Percentiles rank a stretch among this genome's conserved stretches.
Evolutionary conservation across 2,888 invertebrate genomes (phyloP).

Genomic region (Chouioia cunea): DNA sequence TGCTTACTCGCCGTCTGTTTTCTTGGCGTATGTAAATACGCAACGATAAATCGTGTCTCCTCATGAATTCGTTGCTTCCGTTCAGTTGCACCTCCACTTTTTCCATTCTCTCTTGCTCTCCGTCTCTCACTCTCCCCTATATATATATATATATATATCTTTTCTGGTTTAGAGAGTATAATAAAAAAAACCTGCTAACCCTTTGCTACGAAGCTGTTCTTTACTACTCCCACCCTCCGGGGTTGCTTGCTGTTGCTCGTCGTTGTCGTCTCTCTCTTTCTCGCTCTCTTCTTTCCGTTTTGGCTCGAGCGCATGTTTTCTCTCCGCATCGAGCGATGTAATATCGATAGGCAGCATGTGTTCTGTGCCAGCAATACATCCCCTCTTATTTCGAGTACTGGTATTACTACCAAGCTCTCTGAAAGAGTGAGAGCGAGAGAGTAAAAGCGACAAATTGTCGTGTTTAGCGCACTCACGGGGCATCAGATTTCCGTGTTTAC

Average conservation of each 20-base stretch:
- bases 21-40: slow-evolving; percentile 48
- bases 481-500: slow-evolving; percentile 12
- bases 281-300: slow-evolving; percentile 60
- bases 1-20: slow-evolving; percentile 33
- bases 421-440: background rate
- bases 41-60: slow-evolving; percentile 62
- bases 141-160: background rate
- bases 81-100: slow-evolving; percentile 54
- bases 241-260: slow-evolving; percentile 2
- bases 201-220: slow-evolving; percentile 4
- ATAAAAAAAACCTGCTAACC: background rate
- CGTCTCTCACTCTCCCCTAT: background rate
- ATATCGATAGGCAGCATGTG: slow-evolving; percentile 52
- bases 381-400: too few relatives aligned
- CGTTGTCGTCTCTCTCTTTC: too few relatives aligned
- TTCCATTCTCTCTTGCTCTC: slow-evolving; percentile 38
- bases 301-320: slow-evolving; percentile 47
- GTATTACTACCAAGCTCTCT: too few relatives aligned
- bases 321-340: slow-evolving; percentile 53
- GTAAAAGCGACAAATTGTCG: slow-evolving; percentile 27
- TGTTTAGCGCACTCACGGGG: slow-evolving; percentile 25
- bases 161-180: background rate
- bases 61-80: slow-evolving; percentile 65
- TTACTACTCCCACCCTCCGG: background rate
- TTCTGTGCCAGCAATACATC: too few relatives aligned